Evolutionary conservation across 30 jellyfish, hydroid and myxozoan genomes (phyloP).

Genomic region (Phacellophora camtschatica): DNA sequence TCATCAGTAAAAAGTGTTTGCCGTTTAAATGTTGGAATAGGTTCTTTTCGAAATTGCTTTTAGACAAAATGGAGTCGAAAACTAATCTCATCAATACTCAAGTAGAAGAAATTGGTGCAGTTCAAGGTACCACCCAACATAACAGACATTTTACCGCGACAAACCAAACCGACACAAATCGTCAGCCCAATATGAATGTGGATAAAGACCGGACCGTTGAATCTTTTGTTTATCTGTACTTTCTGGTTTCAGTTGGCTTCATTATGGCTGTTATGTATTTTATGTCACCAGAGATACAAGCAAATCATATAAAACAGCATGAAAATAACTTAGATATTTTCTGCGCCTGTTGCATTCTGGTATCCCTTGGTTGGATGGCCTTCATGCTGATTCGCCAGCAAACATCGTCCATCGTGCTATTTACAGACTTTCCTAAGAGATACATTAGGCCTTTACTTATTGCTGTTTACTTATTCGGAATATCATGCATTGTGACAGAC

Average conservation of each 20-base stretch:
- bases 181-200: too few relatives aligned
- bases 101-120: too few relatives aligned
- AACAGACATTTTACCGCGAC: too few relatives aligned
- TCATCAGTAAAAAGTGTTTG: too few relatives aligned
- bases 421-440: constrained; percentile 58
- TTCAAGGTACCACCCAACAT: too few relatives aligned
- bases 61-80: too few relatives aligned
- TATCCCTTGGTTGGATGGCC: constrained; percentile 45
- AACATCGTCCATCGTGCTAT: constrained; percentile 3
- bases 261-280: constrained; percentile 43
- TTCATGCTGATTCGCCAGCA: constrained; percentile 16
- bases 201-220: constrained; percentile 50
- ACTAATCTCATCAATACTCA: too few relatives aligned
- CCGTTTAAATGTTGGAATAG: too few relatives aligned
- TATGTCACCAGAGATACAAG: neutral
- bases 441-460: constrained; percentile 59
- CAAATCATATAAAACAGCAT: constrained; percentile 3
- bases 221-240: constrained; percentile 50
- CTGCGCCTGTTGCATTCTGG: constrained; percentile 36
- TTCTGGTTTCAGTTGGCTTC: constrained; percentile 61
- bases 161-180: too few relatives aligned
- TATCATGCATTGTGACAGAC: constrained; percentile 62
- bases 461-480: constrained; percentile 54
- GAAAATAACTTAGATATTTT: constrained; percentile 30
- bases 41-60: too few relatives aligned